Percentiles rank a stretch among this genome's conserved stretches.
phyloP scores from a whole-genome alignment of 37 sponge, comb jelly and placozoan species.

The Cliona cf. orientalis region DNA sequence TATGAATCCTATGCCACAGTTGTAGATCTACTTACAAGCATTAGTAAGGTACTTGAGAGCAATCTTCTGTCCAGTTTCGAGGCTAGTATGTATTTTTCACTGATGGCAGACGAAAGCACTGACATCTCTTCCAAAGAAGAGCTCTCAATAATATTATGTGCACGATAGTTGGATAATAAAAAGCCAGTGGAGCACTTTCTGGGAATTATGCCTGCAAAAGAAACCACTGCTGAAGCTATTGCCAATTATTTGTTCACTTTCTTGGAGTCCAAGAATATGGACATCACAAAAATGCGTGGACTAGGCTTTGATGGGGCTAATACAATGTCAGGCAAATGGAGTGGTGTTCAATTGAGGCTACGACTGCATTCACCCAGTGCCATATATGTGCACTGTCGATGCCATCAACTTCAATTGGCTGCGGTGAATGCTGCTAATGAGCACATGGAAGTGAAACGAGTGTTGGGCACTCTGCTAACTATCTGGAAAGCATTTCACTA shows the following conservation, averaged over 20 bases:
- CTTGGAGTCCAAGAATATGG: constrained; percentile 27
- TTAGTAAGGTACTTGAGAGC: constrained; percentile 24
- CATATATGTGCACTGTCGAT: constrained; percentile 54
- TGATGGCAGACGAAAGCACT: constrained; percentile 53
- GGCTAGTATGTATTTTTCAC: constrained; percentile 30
- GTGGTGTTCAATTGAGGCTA: constrained; percentile 48
- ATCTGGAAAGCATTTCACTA: constrained; percentile 47
- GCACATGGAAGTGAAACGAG: constrained; percentile 37
- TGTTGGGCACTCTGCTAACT: constrained; percentile 33
- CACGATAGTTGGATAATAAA: constrained; percentile 4
- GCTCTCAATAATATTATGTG: constrained; percentile 42
- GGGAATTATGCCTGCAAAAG: constrained; percentile 18
- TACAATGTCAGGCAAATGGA: constrained; percentile 57
- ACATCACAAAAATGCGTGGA: constrained; percentile 28
- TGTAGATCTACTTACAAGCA: constrained; percentile 19
- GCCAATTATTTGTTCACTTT: constrained; percentile 24
- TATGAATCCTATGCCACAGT: constrained; percentile 34
- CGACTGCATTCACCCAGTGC: constrained; percentile 47
- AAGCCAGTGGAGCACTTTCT: constrained; percentile 44
- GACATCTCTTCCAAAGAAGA: constrained; percentile 43
- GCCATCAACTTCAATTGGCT: constrained; percentile 55
- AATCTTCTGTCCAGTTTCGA: constrained; percentile 13
- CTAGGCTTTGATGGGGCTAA: constrained; percentile 61
- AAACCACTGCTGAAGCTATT: constrained; percentile 30
- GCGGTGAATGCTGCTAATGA: constrained; percentile 38